Evolutionary conservation across 2,797 vertebrate species (phyloP).

Genomic region (Cercopithecus diana): DNA sequence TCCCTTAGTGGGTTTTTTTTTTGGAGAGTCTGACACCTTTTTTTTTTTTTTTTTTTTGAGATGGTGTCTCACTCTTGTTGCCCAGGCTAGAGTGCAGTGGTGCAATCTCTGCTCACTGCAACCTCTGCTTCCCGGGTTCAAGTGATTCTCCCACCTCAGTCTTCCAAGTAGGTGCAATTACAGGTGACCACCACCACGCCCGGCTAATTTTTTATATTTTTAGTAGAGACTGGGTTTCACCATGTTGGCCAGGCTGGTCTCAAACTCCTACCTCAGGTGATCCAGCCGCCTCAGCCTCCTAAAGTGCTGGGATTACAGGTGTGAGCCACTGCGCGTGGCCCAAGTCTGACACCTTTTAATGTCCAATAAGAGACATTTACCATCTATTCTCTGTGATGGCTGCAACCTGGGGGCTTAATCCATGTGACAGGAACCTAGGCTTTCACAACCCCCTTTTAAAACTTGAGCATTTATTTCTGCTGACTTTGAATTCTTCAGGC

Average conservation of each 20-base stretch:
- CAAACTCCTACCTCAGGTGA: too few species aligned
- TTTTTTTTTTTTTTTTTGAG: neutral
- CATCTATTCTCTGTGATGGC: neutral
- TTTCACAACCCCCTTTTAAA: neutral
- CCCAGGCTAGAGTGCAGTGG: too few species aligned
- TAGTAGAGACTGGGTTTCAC: too few species aligned
- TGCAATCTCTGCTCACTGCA: too few species aligned
- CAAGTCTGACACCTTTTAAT: neutral
- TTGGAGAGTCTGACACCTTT: neutral
- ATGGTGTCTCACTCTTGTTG: too few species aligned
- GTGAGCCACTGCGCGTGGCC: rapidly evolving
- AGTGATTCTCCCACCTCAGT: too few species aligned
- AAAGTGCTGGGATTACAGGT: too few species aligned
- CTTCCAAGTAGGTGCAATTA: too few species aligned
- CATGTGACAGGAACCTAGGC: neutral
- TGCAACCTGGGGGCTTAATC: neutral
- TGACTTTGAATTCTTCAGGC: neutral
- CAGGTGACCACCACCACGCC: too few species aligned
- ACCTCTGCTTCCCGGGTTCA: too few species aligned
- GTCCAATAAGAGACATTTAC: neutral
- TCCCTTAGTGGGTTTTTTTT: neutral
- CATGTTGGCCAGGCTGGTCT: too few species aligned
- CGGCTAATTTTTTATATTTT: rapidly evolving
- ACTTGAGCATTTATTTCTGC: neutral
- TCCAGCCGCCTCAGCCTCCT: too few species aligned